A percentile compares a stretch with the other conserved stretches of the same genome.
Conservation (phyloP, 2,888 invertebrate genomes). For the Argyresthia albistria region DNA sequence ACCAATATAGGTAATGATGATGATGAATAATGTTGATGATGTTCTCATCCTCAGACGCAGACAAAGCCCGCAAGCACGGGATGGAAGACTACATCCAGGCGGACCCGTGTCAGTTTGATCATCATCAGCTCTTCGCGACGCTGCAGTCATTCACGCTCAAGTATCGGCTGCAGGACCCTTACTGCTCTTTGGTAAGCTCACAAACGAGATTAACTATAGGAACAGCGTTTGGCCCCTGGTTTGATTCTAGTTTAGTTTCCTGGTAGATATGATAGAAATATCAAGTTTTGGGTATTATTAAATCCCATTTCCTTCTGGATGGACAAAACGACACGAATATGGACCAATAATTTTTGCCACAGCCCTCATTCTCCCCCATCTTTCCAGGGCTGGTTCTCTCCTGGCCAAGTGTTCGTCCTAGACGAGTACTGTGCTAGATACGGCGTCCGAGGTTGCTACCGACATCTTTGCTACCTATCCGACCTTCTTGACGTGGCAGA, state of each 20-base stretch:
- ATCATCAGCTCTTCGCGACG: constrained; percentile 91
- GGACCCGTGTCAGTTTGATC: constrained; percentile 98
- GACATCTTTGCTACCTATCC: constrained; percentile 96
- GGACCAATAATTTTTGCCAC: neutral
- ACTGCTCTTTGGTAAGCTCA: constrained; percentile 90
- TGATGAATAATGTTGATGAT: neutral
- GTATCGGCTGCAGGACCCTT: constrained; percentile 97
- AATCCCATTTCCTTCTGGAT: neutral
- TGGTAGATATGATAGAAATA: too few relatives aligned
- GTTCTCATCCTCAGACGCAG: constrained; percentile 79
- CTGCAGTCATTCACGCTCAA: constrained; percentile 95
- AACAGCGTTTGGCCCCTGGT: neutral
- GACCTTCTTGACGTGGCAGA: constrained; percentile 97
- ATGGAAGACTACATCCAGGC: constrained; percentile 99
- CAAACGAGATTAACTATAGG: neutral
- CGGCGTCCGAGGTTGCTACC: constrained; percentile 96
- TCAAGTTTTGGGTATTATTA: too few relatives aligned
- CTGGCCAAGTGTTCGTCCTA: constrained; percentile 97
- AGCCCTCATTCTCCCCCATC: too few relatives aligned
- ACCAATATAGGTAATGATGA: too few relatives aligned
- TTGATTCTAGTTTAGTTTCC: too few relatives aligned
- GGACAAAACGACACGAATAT: neutral
- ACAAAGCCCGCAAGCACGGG: constrained; percentile 97
- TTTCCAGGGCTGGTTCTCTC: constrained; percentile 98
- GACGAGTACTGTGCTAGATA: constrained; percentile 99